Conservation (phyloP, 2,888 invertebrate species). For the Cryptus viduatorius region DNA sequence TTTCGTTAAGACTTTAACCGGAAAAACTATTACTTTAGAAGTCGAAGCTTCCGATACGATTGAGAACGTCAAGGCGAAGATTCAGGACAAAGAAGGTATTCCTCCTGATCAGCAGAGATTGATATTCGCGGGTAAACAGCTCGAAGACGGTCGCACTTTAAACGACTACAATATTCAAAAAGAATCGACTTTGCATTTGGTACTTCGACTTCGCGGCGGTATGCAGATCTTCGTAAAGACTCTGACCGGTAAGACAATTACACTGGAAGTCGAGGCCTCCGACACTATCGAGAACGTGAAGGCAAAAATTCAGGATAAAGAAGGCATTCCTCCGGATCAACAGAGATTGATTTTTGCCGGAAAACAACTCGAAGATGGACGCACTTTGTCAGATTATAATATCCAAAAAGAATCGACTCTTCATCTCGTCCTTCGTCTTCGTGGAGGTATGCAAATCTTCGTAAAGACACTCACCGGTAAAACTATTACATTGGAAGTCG, state of each 20-base stretch:
- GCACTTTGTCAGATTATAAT: conserved; percentile 58
- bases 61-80: conserved; percentile 70
- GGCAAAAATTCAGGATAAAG: conserved; percentile 18
- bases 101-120: conserved; percentile 71
- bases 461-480: conserved; percentile 81
- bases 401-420: conserved; percentile 67
- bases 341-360: neutral
- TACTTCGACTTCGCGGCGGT: conserved; percentile 59
- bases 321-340: conserved; percentile 1
- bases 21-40: conserved; percentile 68
- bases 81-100: conserved; percentile 71
- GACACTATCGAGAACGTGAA: conserved; percentile 51
- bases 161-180: conserved; percentile 69
- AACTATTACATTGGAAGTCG: conserved; percentile 86
- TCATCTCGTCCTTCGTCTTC: conserved; percentile 61
- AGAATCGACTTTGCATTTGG: conserved; percentile 60
- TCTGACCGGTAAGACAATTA: conserved; percentile 68
- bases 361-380: conserved; percentile 46
- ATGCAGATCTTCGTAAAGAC: conserved; percentile 61
- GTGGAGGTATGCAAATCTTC: conserved; percentile 66
- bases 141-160: conserved; percentile 70
- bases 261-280: conserved; percentile 65
- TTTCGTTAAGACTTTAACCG: conserved; percentile 68
- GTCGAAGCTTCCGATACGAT: conserved; percentile 70
- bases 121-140: conserved; percentile 70